Evolutionary conservation across 2,113 vertebrate genomes (phyloP).

Genomic region (Eleginops maclovinus): DNA sequence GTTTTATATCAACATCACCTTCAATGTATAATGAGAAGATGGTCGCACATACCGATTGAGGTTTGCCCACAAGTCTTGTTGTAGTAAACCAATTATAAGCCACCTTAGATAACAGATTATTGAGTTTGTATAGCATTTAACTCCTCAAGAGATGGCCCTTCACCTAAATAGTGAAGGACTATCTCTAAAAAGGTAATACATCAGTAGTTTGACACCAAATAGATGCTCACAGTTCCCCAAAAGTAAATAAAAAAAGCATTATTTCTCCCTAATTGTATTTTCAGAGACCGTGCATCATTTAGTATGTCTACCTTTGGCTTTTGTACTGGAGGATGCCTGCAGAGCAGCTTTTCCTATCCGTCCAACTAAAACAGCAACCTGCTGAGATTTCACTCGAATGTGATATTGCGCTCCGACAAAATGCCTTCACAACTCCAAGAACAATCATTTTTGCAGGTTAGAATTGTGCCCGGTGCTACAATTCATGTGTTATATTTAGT

Average conservation of each 20-base stretch:
- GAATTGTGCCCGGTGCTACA: constrained; percentile 3
- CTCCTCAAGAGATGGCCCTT: neutral
- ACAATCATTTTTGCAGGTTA: constrained; percentile 18
- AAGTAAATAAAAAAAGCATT: no score
- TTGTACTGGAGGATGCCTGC: constrained; percentile 1
- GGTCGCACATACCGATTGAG: neutral
- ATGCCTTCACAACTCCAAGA: constrained; percentile 37
- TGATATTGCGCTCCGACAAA: constrained; percentile 10
- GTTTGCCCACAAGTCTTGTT: neutral
- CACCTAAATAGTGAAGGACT: neutral
- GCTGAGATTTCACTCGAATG: constrained; percentile 11
- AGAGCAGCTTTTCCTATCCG: neutral
- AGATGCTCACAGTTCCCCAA: no score
- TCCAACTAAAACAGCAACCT: constrained; percentile 27
- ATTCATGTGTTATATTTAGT: neutral
- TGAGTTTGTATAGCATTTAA: neutral
- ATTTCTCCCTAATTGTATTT: no score
- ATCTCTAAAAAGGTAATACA: neutral
- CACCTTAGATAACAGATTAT: neutral
- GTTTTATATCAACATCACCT: neutral
- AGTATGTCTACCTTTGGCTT: neutral
- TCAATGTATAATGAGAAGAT: neutral
- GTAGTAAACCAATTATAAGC: neutral
- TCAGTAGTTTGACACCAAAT: no score
- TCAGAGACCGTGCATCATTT: neutral